Conservation (phyloP, 1,140 invertebrate species). For the Prorops nasuta region DNA sequence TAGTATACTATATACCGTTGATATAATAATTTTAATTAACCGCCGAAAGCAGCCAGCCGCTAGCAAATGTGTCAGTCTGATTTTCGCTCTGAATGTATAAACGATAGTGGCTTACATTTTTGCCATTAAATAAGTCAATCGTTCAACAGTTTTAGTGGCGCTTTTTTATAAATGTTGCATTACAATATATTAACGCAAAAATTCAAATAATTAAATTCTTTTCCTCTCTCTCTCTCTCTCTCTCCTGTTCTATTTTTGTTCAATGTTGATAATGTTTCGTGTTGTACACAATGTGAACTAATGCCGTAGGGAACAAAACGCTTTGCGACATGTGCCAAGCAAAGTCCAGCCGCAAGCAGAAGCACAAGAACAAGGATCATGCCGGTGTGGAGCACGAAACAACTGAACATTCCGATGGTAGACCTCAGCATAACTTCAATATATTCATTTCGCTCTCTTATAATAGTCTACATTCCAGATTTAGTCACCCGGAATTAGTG, state of each 20-base stretch:
- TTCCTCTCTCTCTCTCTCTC: not conserved
- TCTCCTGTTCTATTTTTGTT: too few relatives aligned
- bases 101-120: too few relatives aligned
- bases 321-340: constrained; percentile 78
- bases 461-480: constrained; percentile 22
- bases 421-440: constrained; percentile 22
- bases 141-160: too few relatives aligned
- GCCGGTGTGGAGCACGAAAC: constrained; percentile 53
- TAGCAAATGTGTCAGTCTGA: too few relatives aligned
- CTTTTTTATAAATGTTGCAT: too few relatives aligned
- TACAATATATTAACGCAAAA: too few relatives aligned
- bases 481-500: constrained; percentile 14
- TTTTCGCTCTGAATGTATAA: too few relatives aligned
- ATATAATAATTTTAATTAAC: too few relatives aligned
- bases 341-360: constrained; percentile 66
- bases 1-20: too few relatives aligned
- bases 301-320: constrained; percentile 78
- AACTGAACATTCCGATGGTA: constrained; percentile 55
- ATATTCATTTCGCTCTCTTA: constrained; percentile 10
- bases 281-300: constrained; percentile 40
- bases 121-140: too few relatives aligned
- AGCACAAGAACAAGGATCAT: constrained; percentile 63
- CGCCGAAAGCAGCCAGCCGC: too few relatives aligned
- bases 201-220: constrained; percentile 6
- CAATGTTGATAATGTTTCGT: too few relatives aligned